Conservation (phyloP, 2,797 vertebrate species). For the Pseudopleuronectes americanus region DNA sequence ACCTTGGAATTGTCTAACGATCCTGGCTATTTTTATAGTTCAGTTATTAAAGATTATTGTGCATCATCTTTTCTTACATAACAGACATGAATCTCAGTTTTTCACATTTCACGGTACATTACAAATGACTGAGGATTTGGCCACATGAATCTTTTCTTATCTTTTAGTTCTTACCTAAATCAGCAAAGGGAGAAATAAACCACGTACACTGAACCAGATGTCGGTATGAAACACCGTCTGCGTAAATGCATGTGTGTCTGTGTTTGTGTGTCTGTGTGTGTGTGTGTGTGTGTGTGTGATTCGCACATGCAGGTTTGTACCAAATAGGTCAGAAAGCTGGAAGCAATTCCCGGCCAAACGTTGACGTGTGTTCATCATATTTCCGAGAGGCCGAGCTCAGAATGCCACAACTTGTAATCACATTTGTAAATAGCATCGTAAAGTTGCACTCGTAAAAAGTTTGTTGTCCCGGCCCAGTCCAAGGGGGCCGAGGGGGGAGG, state of each 20-base stretch:
- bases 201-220: conserved; percentile 23
- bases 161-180: conserved; percentile 26
- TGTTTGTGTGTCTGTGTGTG: conserved; percentile 12
- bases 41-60: not conserved
- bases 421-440: conserved; percentile 69
- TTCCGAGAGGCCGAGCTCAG: conserved; percentile 47
- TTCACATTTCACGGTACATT: not conserved
- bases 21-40: not conserved
- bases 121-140: not conserved
- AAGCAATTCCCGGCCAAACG: conserved; percentile 53
- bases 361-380: conserved; percentile 64
- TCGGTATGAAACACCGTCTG: conserved; percentile 18
- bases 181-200: conserved; percentile 18
- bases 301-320: conserved; percentile 24
- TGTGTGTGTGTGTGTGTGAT: conserved; percentile 14
- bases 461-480: conserved; percentile 51
- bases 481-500: conserved; percentile 1
- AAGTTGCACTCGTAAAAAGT: conserved; percentile 61
- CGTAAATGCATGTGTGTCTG: not conserved
- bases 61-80: not conserved
- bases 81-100: not conserved
- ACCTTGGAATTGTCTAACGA: not conserved
- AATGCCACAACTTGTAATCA: conserved; percentile 60
- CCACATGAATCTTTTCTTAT: not conserved
- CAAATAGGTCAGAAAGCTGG: conserved; percentile 65